phyloP scores from a whole-genome alignment of 2,888 invertebrate species.

The Hemicrepidius hirtus region DNA sequence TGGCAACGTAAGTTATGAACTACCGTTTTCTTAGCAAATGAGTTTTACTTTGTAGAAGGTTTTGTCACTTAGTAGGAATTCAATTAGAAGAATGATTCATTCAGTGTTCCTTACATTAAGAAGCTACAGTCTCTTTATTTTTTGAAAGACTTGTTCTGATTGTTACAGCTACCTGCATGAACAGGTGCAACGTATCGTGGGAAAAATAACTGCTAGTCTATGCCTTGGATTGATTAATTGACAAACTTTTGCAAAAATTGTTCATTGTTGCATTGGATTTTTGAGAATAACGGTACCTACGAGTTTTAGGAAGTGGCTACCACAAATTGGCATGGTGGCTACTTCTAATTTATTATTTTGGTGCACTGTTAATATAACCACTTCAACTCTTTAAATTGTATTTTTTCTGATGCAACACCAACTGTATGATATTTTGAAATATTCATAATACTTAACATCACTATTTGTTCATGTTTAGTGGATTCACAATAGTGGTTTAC shows the following conservation, averaged over 20 bases:
- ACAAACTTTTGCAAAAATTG: neutral
- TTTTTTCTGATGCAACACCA: too few species aligned
- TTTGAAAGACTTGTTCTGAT: constrained; percentile 51
- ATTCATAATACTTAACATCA: too few species aligned
- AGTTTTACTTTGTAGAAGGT: neutral
- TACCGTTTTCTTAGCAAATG: neutral
- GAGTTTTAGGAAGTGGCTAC: too few species aligned
- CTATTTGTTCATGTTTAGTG: too few species aligned
- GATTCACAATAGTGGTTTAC: too few species aligned
- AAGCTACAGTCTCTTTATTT: neutral
- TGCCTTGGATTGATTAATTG: constrained; percentile 28
- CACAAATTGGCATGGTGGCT: too few species aligned
- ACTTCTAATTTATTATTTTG: too few species aligned
- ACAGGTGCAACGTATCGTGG: constrained; percentile 55
- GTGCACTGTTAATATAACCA: too few species aligned
- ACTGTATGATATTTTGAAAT: too few species aligned
- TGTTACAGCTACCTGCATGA: constrained; percentile 48
- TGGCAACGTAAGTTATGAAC: neutral
- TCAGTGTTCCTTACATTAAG: constrained; percentile 20
- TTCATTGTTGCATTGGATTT: neutral
- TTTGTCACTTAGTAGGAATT: constrained; percentile 1
- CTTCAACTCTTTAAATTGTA: too few species aligned
- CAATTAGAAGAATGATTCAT: constrained; percentile 19
- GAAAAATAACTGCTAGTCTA: constrained; percentile 36
- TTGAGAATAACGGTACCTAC: neutral